Evolutionary conservation across 2,888 invertebrate genomes (phyloP).

Genomic region (Deilephila porcellus): DNA sequence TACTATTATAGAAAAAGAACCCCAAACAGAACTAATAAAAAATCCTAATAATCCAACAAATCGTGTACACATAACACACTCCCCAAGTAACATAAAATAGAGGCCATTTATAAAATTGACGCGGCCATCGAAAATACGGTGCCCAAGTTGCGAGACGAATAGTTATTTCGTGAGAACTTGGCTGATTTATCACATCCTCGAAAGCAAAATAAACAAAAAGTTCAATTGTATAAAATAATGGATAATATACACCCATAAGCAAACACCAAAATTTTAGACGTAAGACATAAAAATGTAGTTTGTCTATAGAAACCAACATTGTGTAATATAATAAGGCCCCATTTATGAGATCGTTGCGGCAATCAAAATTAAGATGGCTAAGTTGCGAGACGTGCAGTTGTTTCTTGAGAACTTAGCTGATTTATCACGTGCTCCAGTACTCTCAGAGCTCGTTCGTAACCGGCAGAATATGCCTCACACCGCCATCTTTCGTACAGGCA

Average conservation of each 20-base stretch:
- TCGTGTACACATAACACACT: not conserved
- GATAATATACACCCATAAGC: too few species aligned
- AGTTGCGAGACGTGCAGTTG: constrained; percentile 4
- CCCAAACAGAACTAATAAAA: too few species aligned
- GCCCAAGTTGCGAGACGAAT: not conserved
- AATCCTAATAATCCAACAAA: not conserved
- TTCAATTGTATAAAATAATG: too few species aligned
- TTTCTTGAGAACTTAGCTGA: constrained; percentile 22
- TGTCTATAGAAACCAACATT: too few species aligned
- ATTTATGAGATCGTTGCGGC: not conserved
- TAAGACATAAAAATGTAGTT: too few species aligned
- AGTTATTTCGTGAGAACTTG: constrained; percentile 17
- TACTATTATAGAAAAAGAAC: too few species aligned
- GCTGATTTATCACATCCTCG: constrained; percentile 11
- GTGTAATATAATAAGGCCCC: too few species aligned
- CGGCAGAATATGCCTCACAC: constrained; percentile 20
- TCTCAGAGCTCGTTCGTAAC: constrained; percentile 16
- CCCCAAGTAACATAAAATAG: constrained; percentile 9
- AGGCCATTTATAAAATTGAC: constrained; percentile 1
- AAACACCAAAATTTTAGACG: too few species aligned
- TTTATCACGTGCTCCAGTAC: constrained; percentile 15
- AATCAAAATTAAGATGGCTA: not conserved
- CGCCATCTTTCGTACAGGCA: constrained; percentile 20
- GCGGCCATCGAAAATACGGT: constrained; percentile 1
- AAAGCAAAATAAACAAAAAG: too few species aligned